Evolutionary conservation across 2,888 invertebrate genomes (phyloP), one percentile per base, ranked within the genome.

Genomic region (Xiphydria camelus): DNA sequence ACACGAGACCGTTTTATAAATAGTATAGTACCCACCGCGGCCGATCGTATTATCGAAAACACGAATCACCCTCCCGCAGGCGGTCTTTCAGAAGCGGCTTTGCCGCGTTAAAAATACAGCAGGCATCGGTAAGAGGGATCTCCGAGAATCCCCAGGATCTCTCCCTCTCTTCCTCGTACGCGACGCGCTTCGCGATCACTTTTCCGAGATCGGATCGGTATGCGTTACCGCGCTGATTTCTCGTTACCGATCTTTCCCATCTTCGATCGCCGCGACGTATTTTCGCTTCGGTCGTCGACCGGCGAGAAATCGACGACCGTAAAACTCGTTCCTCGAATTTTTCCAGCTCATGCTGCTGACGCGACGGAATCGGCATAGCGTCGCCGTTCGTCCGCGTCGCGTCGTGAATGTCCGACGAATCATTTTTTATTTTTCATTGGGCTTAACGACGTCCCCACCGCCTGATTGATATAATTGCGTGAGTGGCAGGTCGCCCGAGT

Each of bases 381-480:
- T n/a, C n/a, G n/a, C n/a, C n/a, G n/a, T n/a, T n/a, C n/a, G n/a
- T n/a, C n/a, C n/a, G n/a, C n/a, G n/a, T n/a, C n/a, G n/a, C n/a
- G n/a, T n/a, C n/a, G n/a, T n/a, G n/a, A n/a, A n/a, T n/a, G n/a
- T n/a, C n/a, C n/a, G n/a, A n/a, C n/a, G n/a, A n/a, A n/a, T n/a
- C n/a, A n/a, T n/a, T n/a, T n/a, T n/a, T n/a, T n/a, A n/a, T n/a
- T n/a, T n/a, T n/a, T n/a, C n/a, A n/a, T n/a, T n/a, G n/a, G 29
- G 6, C 29, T 29, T 14, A 10, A 29, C 14, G 14, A 29, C 12
- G 29, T 29, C 29, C 26, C 21, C 15, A 36, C 53, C 52, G 48
- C 47, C 48, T 59, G 62, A 67, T 66, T 62, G 61, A 63, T 63
- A 64, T 63, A 67, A 67, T 64, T 64, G 58, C 64, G 49, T 58